phyloP scores from a whole-genome alignment of 2,888 invertebrate genomes.

The Drosophila phalerata region DNA sequence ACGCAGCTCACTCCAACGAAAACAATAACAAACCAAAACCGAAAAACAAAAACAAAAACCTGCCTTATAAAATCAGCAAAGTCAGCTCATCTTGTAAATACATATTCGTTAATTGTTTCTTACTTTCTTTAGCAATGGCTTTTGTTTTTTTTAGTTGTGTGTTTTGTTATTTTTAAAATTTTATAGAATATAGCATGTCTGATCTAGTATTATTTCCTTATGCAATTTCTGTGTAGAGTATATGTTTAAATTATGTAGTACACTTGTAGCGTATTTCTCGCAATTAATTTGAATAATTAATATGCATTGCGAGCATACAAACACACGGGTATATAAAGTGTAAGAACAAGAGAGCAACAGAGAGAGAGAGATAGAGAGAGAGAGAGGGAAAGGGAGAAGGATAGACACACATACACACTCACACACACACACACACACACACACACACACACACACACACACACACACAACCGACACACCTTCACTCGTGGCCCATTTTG shows the following conservation, averaged over 20 bases:
- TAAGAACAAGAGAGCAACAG: neutral
- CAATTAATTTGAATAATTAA: conserved; percentile 80
- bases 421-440: no score
- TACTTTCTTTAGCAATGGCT: neutral
- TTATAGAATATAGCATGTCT: conserved; percentile 2
- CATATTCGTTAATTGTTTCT: neutral
- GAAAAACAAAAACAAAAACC: conserved; percentile 16
- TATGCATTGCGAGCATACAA: conserved; percentile 55
- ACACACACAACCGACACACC: conserved; percentile 63
- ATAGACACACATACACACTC: no score
- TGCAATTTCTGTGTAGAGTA: conserved; percentile 9
- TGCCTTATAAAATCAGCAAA: conserved; percentile 26
- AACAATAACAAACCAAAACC: conserved; percentile 15
- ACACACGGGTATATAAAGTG: conserved; percentile 6
- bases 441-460: no score
- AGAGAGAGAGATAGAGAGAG: neutral
- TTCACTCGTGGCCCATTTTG: conserved; percentile 75
- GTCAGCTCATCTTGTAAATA: conserved; percentile 17
- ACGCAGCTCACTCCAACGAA: conserved; percentile 13
- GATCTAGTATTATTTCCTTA: neutral
- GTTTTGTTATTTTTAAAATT: conserved; percentile 7
- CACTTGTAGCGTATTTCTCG: conserved; percentile 59
- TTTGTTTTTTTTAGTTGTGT: conserved; percentile 13
- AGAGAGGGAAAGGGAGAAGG: conserved; percentile 5
- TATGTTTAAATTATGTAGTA: conserved; percentile 24